A percentile compares a stretch with the other conserved stretches of the same genome.
phyloP scores from a whole-genome alignment of 2,113 vertebrate genomes.

The Podiceps cristatus region DNA sequence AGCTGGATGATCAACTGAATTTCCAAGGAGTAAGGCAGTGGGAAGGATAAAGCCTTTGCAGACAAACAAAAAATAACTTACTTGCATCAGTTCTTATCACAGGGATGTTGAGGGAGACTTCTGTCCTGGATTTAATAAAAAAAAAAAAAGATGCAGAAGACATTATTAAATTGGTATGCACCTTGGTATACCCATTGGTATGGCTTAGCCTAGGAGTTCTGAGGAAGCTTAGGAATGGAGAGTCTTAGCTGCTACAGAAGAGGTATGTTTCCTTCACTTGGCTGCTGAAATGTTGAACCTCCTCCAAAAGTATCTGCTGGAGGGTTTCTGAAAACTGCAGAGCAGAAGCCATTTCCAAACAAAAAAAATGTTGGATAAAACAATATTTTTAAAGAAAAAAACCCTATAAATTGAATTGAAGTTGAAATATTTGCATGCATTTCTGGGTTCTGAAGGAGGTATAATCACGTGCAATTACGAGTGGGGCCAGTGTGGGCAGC shows the following conservation, averaged over 20 bases:
- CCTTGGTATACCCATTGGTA: too few relatives aligned
- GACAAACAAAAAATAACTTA: background rate
- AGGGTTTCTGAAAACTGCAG: background rate
- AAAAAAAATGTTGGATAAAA: constrained; percentile 22
- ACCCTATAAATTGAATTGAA: background rate
- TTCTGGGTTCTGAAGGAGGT: background rate
- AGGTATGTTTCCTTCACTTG: background rate
- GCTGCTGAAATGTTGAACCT: background rate
- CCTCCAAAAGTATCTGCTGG: background rate
- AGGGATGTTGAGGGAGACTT: background rate
- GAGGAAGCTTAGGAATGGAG: background rate
- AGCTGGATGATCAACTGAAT: background rate
- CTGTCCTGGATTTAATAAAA: background rate
- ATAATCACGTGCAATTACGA: background rate
- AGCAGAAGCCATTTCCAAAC: constrained; percentile 5
- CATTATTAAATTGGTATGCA: background rate
- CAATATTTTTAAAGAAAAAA: background rate
- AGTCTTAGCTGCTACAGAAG: background rate
- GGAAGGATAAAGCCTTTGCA: background rate
- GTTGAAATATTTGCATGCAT: background rate
- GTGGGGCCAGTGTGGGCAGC: background rate
- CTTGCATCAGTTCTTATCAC: background rate
- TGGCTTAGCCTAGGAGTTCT: background rate
- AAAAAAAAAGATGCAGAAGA: background rate
- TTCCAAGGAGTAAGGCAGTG: background rate